Conservation (phyloP, 2,113 vertebrate species). For the Dicerorhinus sumatrensis region DNA sequence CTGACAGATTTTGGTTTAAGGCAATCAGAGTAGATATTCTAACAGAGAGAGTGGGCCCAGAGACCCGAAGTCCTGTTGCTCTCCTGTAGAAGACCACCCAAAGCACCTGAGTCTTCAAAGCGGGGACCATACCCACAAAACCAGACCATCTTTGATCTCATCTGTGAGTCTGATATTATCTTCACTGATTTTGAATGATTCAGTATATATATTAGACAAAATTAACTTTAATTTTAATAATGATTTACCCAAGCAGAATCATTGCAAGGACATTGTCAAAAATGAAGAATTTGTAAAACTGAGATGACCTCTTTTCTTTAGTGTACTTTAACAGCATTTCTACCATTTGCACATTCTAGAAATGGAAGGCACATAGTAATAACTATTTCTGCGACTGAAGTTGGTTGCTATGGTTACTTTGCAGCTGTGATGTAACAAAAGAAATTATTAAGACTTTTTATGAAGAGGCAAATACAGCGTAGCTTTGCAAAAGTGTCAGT, state of each 20-base stretch:
- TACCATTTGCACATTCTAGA: slow-evolving; percentile 41
- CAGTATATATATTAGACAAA: background rate
- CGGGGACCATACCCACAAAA: background rate
- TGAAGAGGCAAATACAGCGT: slow-evolving; percentile 64
- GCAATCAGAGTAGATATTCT: background rate
- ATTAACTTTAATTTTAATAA: slow-evolving; percentile 60
- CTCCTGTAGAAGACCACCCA: background rate
- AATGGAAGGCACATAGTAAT: slow-evolving; percentile 34
- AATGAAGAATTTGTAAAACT: slow-evolving; percentile 18
- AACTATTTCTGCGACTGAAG: slow-evolving; percentile 72
- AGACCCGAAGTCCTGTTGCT: background rate
- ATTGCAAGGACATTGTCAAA: background rate
- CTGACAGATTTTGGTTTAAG: background rate
- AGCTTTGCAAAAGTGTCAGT: slow-evolving; percentile 72
- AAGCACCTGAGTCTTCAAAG: background rate
- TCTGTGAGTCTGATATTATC: background rate
- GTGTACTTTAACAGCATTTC: slow-evolving; percentile 45
- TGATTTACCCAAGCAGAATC: slow-evolving; percentile 17
- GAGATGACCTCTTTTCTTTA: slow-evolving; percentile 52
- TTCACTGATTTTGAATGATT: slow-evolving; percentile 33
- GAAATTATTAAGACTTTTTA: slow-evolving; percentile 70
- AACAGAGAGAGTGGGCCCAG: background rate
- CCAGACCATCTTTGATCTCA: background rate
- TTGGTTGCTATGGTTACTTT: slow-evolving; percentile 79
- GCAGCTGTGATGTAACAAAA: slow-evolving; percentile 76